Evolutionary conservation across 2,797 vertebrate genomes (phyloP), one percentile per base, ranked within the genome.

Genomic region (Gallinago solitaria): DNA sequence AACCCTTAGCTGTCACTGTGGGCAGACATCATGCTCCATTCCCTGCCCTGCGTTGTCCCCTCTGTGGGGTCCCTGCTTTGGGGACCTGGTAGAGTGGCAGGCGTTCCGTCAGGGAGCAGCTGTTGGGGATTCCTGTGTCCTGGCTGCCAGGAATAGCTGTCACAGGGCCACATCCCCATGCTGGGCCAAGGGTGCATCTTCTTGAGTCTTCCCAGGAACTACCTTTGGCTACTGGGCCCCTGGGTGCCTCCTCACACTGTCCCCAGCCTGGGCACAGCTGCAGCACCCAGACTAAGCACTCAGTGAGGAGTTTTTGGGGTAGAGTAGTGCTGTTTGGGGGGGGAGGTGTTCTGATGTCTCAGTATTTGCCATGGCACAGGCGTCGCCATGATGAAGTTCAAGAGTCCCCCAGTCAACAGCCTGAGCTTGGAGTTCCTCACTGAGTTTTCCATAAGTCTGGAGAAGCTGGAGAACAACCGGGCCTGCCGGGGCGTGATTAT

Each of bases 381-480:
- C 0, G 82, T 99, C 3, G 99, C 99, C 0, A 96, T 97, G 27
- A 94, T 99, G 98, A 98, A 92, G 69, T 80, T 99, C 82, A 98
- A 98, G 97, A 99, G 94, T 68, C 99, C 99, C 11, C 99, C 99
- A 0, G 99, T 99, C 78, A 99, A 99, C 98, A 99, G 98, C 96
- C 97, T 99, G 41, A 99, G 98, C 95, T 90, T 99, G 89, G 99
- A 99, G 70, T 97, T 99, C 76, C 98, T 99, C 68, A 99, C 99
- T 0, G 99, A 99, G 96, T 90, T 99, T 18, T 95, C 96, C 92
- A 99, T 99, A 88, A 83, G 87, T 74, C 65, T 99, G 86, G 99
- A 99, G 97, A 99, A 99, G 95, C 98, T 99, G 93, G 99, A 99
- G 97, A 98, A 99, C 5, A 96, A 99, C 91, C 98, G 98, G 88